Conservation (phyloP, 2,888 invertebrate species). For the Tenodera sinensis region DNA sequence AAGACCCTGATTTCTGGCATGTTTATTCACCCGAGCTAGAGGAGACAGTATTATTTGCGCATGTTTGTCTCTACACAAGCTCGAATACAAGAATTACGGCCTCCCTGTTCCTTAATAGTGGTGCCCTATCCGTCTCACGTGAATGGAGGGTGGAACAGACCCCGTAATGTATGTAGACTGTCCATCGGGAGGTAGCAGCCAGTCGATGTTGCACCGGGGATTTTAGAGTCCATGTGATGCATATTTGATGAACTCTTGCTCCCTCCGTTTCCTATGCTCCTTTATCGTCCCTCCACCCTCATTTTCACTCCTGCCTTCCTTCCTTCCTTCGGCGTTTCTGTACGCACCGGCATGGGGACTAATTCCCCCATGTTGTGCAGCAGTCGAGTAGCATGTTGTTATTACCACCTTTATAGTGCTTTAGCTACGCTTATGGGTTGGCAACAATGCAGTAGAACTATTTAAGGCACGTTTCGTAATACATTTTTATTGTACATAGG, state of each 20-base stretch:
- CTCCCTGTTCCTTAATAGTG: background rate
- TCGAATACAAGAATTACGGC: background rate
- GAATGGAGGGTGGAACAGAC: background rate
- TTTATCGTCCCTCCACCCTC: background rate
- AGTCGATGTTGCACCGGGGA: background rate
- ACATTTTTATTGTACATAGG: background rate
- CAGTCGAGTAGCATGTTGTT: background rate
- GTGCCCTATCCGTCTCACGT: background rate
- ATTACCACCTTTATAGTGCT: background rate
- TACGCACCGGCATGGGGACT: background rate
- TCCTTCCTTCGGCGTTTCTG: background rate
- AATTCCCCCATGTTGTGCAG: background rate
- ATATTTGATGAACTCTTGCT: constrained; percentile 2
- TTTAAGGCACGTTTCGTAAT: background rate
- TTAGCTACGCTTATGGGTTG: background rate
- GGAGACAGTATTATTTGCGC: too few relatives aligned
- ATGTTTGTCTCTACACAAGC: background rate
- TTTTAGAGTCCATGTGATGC: constrained; percentile 5
- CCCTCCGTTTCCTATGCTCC: background rate
- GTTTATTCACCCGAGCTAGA: too few relatives aligned
- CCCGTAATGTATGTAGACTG: background rate
- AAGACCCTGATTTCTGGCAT: too few relatives aligned
- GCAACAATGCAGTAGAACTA: background rate
- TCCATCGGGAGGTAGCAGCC: background rate
- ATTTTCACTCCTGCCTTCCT: background rate